Conservation (phyloP, 1,140 invertebrate genomes). For the Bombus turneri region DNA sequence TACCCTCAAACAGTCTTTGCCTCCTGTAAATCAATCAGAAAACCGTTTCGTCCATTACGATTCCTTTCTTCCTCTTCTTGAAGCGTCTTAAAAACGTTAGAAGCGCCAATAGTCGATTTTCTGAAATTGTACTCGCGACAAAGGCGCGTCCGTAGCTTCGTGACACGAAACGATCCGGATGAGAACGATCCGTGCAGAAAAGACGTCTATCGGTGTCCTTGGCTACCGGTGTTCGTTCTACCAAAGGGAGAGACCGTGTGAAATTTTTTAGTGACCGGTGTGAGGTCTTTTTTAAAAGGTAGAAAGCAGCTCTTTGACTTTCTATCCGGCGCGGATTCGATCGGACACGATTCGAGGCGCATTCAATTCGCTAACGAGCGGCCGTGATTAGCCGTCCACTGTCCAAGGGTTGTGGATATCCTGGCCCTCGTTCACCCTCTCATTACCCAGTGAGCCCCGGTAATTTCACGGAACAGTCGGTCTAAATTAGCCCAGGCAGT, state of each 20-base stretch:
- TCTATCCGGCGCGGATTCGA: constrained; percentile 56
- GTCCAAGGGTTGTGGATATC: constrained; percentile 72
- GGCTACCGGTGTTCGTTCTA: background rate
- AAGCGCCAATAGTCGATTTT: background rate
- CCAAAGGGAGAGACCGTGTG: constrained; percentile 30
- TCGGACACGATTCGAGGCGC: constrained; percentile 64
- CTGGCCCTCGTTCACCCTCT: constrained; percentile 74
- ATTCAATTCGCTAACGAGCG: constrained; percentile 79
- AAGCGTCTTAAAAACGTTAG: no score
- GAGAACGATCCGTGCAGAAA: background rate
- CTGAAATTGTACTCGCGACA: background rate
- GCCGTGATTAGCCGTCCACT: constrained; percentile 76
- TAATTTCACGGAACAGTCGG: constrained; percentile 80
- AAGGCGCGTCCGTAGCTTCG: background rate
- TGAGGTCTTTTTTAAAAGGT: constrained; percentile 43
- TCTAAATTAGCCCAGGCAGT: constrained; percentile 74
- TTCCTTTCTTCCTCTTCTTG: background rate
- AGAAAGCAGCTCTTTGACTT: constrained; percentile 63
- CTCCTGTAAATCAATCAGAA: background rate
- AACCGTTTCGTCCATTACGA: background rate
- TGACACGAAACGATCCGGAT: background rate
- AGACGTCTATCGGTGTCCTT: background rate
- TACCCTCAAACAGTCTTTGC: background rate
- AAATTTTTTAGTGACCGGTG: constrained; percentile 39
- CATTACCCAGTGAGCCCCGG: constrained; percentile 73